Conservation (phyloP, 2,888 invertebrate species). For the Sphaeridia pumilis region DNA sequence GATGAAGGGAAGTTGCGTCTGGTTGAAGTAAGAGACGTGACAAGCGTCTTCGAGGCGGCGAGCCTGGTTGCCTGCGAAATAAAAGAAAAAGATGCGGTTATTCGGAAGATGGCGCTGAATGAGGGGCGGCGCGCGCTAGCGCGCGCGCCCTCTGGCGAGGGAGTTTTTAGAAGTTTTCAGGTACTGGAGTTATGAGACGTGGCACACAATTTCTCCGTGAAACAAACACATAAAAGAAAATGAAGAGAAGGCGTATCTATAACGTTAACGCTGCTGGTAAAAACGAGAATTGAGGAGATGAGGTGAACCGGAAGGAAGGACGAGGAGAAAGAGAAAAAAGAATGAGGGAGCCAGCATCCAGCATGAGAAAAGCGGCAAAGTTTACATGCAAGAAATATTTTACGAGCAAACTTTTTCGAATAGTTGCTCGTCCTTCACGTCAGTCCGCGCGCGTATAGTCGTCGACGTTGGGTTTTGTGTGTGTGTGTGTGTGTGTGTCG, state of each 20-base stretch:
- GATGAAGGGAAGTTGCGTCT: constrained; percentile 63
- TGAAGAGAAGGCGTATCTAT: not conserved
- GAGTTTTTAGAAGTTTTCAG: too few relatives aligned
- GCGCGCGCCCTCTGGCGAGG: too few relatives aligned
- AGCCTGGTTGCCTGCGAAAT: constrained; percentile 55
- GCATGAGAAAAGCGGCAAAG: not conserved
- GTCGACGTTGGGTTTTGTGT: too few relatives aligned
- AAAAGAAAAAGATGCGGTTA: too few relatives aligned
- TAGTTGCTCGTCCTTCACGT: too few relatives aligned
- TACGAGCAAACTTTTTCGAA: constrained; percentile 7
- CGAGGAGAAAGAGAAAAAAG: not conserved
- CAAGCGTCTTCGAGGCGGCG: constrained; percentile 75
- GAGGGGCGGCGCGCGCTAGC: too few relatives aligned
- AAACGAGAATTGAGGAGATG: too few relatives aligned
- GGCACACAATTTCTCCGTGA: not conserved
- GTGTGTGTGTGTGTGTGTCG: too few relatives aligned
- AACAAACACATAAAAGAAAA: constrained; percentile 4
- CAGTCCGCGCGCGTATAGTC: too few relatives aligned
- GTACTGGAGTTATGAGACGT: not conserved
- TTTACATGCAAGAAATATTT: constrained; percentile 9
- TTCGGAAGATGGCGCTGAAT: too few relatives aligned
- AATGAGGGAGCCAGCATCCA: not conserved
- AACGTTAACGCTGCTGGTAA: too few relatives aligned
- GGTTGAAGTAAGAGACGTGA: constrained; percentile 65
- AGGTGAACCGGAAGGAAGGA: too few relatives aligned